phyloP scores from a whole-genome alignment of 2,113 vertebrate genomes.

The Sporophila hypoxantha region DNA sequence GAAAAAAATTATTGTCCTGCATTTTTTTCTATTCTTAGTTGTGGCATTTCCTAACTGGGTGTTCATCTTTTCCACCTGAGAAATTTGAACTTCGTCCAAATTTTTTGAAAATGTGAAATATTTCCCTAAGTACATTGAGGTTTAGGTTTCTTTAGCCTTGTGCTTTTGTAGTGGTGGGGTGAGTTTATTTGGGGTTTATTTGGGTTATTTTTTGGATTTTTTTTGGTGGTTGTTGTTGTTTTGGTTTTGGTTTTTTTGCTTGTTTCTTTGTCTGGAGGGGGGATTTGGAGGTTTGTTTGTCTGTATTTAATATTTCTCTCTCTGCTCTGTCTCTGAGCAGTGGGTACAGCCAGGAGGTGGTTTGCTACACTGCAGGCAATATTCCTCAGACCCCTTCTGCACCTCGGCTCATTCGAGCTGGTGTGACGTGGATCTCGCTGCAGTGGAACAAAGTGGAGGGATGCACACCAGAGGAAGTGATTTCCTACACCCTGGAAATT shows the following conservation, averaged over 20 bases:
- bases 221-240: no score
- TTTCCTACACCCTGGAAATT: slow-evolving; percentile 94
- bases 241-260: neutral
- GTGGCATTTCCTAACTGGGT: neutral
- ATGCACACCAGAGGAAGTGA: slow-evolving; percentile 82
- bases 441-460: slow-evolving; percentile 92
- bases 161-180: neutral
- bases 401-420: slow-evolving; percentile 85
- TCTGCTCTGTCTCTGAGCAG: slow-evolving; percentile 59
- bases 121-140: neutral
- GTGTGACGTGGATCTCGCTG: slow-evolving; percentile 88
- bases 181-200: neutral
- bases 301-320: neutral
- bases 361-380: slow-evolving; percentile 90
- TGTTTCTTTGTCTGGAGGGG: neutral
- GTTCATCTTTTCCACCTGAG: neutral
- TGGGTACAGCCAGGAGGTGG: slow-evolving; percentile 90
- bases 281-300: neutral
- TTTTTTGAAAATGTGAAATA: neutral
- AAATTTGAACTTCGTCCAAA: neutral
- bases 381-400: slow-evolving; percentile 88
- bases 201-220: neutral
- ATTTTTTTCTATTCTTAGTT: neutral
- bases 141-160: neutral
- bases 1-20: neutral